Conservation (phyloP, 2,113 vertebrate genomes). For the Thryonomys swinderianus region DNA sequence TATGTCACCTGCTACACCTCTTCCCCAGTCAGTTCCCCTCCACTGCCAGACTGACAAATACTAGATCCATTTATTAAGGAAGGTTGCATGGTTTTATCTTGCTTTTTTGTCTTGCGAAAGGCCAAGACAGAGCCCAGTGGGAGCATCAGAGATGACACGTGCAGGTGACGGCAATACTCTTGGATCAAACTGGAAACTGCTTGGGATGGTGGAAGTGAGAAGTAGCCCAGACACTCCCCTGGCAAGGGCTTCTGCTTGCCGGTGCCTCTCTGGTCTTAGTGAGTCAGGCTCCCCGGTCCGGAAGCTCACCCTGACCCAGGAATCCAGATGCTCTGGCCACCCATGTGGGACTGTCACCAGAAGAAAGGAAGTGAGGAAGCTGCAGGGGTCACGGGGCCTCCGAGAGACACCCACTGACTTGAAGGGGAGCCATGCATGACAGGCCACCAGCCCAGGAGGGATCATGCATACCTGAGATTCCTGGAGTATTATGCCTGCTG, state of each 20-base stretch:
- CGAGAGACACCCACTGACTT: neutral
- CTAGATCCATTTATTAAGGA: neutral
- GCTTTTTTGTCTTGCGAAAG: neutral
- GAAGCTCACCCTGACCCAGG: neutral
- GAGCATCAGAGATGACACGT: neutral
- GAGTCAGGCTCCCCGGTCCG: neutral
- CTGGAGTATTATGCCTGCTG: constrained; percentile 43
- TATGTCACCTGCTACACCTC: neutral
- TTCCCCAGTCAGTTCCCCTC: neutral
- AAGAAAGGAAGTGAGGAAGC: neutral
- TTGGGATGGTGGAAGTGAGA: neutral
- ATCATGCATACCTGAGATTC: constrained; percentile 65
- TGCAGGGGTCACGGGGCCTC: neutral
- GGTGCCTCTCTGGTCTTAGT: neutral
- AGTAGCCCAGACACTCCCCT: neutral
- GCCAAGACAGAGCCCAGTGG: neutral
- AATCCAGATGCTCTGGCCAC: neutral
- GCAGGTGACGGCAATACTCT: neutral
- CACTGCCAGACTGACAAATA: neutral
- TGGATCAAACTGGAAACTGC: neutral
- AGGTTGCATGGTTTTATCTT: neutral
- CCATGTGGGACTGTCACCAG: neutral
- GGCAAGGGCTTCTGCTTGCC: neutral
- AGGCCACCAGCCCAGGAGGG: constrained; percentile 15
- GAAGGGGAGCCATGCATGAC: constrained; percentile 58